Base-by-base conservation (phyloP, 2,888 invertebrate species). In the Ephialtes manifestator region DNA sequence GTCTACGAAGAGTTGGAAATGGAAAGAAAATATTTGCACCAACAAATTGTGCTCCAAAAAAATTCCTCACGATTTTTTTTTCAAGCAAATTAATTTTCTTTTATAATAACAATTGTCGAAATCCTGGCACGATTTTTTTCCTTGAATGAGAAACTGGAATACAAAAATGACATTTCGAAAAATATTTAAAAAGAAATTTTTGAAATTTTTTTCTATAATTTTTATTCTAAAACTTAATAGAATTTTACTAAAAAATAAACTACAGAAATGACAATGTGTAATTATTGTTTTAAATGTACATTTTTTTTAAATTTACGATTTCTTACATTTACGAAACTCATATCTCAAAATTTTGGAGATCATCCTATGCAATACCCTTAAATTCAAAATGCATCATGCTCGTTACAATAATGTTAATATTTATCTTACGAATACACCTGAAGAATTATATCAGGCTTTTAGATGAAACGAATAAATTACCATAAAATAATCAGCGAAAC, bases 401-500 rank as follows among this genome's bases (percentile, higher is more conserved):
- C 39, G 39, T 65, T 65, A 39, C 63, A 39, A 39, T 43, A 65
- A 65, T n/a, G n/a, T 35, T 20, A 18, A 65, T 39, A 13, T 65
- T 18, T 39, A 39, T 35, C 63, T 18, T 20, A 2, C 20, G 18
- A 10, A 18, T 39, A 15, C 39, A 18, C 11, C 39, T 39, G 10
- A 10, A 11, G 35, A 39, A 65, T 65, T 63, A 63, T 39, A 10
- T 18, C 35, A 7, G 18, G 0, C 31, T 18, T 18, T 65, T 18
- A 35, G 63, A 35, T 39, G n/a, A 39, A 10, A 11, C 63, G 63
- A 65, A 65, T 65, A 35, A 65, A 65, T 65, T 65, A 65, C 63
- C 63, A 65, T 65, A 65, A 65, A 65, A 65, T 65, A 65, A 65
- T 65, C 46, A 4, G 43, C 20, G 43, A 67, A 48, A 67, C n/a